Percentiles rank a stretch among this genome's conserved stretches.
These are phyloP conservation scores for Tachina lurida DNA, from an alignment of 2,888 invertebrate species.

Conservation along the genomic window DNA sequence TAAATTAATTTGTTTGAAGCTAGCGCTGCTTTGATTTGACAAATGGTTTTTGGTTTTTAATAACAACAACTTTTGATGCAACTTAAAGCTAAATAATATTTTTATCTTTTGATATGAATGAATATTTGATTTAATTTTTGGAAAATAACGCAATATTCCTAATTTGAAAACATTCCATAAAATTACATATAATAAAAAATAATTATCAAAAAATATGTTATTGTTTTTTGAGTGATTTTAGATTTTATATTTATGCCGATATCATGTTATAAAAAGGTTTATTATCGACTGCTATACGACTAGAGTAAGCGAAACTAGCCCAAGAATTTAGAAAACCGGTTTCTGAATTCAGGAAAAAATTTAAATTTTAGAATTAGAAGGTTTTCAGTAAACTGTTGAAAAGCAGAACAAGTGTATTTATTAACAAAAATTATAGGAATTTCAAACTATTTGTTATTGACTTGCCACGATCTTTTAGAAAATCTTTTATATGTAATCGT, in stretches of 20 bases:
- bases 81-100: not conserved
- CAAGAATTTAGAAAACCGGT: not conserved
- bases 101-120: not conserved
- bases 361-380: not conserved
- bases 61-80: not conserved
- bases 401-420: too few species aligned
- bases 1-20: not conserved
- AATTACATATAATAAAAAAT: not conserved
- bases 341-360: not conserved
- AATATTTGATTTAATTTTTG: not conserved
- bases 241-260: not conserved
- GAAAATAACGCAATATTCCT: not conserved
- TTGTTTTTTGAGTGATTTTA: not conserved
- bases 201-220: not conserved
- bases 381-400: too few species aligned
- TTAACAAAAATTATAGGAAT: too few species aligned
- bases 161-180: not conserved
- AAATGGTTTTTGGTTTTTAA: too few species aligned
- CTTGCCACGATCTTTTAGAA: too few species aligned
- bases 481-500: too few species aligned
- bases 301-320: not conserved
- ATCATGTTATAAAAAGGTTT: not conserved
- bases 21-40: not conserved
- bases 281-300: not conserved
- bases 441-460: too few species aligned